Evolutionary conservation across 2,113 vertebrate genomes (phyloP), one percentile per base, ranked within the genome.

Genomic region (Gobius niger): DNA sequence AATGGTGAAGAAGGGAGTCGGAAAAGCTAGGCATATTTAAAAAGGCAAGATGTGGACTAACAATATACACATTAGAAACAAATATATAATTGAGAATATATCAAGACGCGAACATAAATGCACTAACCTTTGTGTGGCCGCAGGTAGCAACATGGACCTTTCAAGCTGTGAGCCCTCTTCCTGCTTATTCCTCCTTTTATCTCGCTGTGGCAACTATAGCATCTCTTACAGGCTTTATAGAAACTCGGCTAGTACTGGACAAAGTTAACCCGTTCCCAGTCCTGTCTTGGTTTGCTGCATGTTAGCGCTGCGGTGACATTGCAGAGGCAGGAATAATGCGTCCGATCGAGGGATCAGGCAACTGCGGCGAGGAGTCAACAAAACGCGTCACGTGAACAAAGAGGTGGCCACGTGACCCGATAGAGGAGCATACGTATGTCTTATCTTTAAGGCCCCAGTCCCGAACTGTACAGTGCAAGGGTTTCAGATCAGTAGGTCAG

Each of bases 311-410:
- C 62, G 67, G 87, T 90, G 91, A 92, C 92, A 90, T 90, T 86
- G 91, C 90, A 88, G 54, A 82, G 84, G 77, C 68, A 42, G 47
- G 73, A 42, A 34, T 65, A 52, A 72, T 50, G 24, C 65, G 78
- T 51, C 70, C 34, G 76, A 75, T 64, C 54, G 71, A 34, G 24
- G 3, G 24, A 5, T 50, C 18, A 54, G 73, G 66, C 61, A 72
- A 87, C 65, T 14, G 65, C 77, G 78, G 75, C 68, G 52, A 71
- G 54, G 47, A 89, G 85, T 87, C 90, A 92, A 93, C 90, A 92
- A 84, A 78, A 61, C 46, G 0, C 3, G 0, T 87, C 92, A 92
- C 91, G 86, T 91, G 90, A 89, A 3, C 65, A 1, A 11, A 3
- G 7, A 6, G 1, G 2, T 2, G 0, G 76, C 87, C 93, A 93